These are phyloP conservation scores for Myotis brandtii DNA, from an alignment of 2,113 vertebrate genomes.

Conservation along the genomic window DNA sequence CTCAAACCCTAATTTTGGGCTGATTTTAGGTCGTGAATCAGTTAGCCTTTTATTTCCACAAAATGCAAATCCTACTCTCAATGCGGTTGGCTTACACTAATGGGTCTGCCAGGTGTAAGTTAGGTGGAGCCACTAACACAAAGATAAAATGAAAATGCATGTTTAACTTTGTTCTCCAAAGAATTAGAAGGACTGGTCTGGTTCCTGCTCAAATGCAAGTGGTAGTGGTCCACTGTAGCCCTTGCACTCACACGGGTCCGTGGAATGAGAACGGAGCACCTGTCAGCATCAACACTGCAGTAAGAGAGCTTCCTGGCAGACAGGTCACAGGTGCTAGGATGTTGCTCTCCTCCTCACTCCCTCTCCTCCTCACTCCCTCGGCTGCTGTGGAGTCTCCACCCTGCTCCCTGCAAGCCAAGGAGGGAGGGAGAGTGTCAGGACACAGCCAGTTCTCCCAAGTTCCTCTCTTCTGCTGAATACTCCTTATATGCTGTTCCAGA, in stretches of 20 bases:
- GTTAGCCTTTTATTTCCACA: background rate
- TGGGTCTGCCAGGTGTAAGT: background rate
- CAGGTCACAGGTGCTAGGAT: background rate
- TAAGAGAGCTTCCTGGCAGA: background rate
- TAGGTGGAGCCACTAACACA: background rate
- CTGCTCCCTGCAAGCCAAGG: background rate
- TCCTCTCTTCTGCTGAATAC: background rate
- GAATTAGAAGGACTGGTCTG: background rate
- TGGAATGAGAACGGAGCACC: rapidly evolving
- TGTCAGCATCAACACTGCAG: background rate
- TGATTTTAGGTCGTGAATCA: background rate
- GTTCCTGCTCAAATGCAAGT: background rate
- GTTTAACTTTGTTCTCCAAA: slow-evolving; percentile 44
- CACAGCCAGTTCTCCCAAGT: background rate
- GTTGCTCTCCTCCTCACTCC: background rate
- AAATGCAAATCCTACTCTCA: background rate
- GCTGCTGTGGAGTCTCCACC: background rate
- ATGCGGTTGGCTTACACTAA: slow-evolving; percentile 29
- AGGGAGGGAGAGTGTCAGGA: background rate
- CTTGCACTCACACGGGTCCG: slow-evolving; percentile 32
- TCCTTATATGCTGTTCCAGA: background rate
- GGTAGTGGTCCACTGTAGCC: background rate
- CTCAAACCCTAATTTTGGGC: background rate
- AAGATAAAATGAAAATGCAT: slow-evolving; percentile 40
- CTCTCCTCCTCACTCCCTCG: background rate